Evolutionary conservation across 2,113 vertebrate genomes (phyloP).

Genomic region (Regulus satrapa): DNA sequence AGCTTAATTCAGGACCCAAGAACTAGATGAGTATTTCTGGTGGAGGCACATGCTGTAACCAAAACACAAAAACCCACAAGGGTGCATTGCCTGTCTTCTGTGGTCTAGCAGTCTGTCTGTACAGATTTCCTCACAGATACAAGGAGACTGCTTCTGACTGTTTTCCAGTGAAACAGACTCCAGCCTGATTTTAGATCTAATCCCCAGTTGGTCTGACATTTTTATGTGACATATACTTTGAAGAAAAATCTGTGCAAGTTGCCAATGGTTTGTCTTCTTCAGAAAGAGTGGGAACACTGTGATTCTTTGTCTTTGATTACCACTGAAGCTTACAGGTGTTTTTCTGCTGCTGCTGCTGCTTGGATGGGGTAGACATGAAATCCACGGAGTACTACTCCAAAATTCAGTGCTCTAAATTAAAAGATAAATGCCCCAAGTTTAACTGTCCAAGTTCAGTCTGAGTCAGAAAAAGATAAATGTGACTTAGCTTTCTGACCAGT

Average conservation of each 20-base stretch:
- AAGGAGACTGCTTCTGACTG: neutral
- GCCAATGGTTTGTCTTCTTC: neutral
- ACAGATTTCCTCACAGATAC: neutral
- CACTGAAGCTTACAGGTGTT: neutral
- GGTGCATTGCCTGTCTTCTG: neutral
- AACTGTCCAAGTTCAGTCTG: neutral
- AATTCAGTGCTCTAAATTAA: neutral
- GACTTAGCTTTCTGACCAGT: neutral
- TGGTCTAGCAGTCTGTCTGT: neutral
- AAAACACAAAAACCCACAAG: neutral
- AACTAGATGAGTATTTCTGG: neutral
- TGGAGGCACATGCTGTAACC: neutral
- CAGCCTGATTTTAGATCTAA: conserved; percentile 1
- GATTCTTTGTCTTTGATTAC: neutral
- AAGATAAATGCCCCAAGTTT: neutral
- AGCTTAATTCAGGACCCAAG: neutral
- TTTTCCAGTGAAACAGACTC: conserved; percentile 19
- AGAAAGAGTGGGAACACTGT: neutral
- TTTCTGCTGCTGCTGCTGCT: neutral
- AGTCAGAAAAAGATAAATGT: neutral
- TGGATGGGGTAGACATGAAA: neutral
- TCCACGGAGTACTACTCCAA: neutral
- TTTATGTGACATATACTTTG: conserved; percentile 4
- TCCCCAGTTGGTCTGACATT: neutral
- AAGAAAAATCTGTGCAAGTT: neutral